phyloP scores from a whole-genome alignment of 1,140 invertebrate species.

The Helicoverpa armigera region DNA sequence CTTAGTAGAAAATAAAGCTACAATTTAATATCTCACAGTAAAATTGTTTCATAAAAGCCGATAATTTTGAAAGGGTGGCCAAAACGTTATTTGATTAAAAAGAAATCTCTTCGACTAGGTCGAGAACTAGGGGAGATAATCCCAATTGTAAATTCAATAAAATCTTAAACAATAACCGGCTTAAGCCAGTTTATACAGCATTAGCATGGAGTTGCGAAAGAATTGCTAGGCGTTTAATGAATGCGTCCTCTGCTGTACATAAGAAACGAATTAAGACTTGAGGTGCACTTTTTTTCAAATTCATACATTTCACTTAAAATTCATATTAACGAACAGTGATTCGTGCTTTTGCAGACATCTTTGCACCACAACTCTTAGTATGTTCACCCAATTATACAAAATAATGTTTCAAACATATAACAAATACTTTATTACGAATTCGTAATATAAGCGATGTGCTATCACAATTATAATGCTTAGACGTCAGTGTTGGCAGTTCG shows the following conservation, averaged over 20 bases:
- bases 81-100: slow-evolving; percentile 59
- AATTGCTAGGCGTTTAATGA: slow-evolving; percentile 11
- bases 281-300: no score
- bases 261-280: no score
- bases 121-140: slow-evolving; percentile 57
- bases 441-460: no score
- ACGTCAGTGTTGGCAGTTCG: no score
- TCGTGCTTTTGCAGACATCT: no score
- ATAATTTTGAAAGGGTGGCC: slow-evolving; percentile 46
- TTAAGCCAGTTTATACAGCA: slow-evolving; percentile 62
- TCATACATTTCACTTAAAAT: no score
- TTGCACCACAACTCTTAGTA: no score
- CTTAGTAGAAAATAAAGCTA: not conserved
- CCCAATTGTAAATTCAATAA: slow-evolving; percentile 68
- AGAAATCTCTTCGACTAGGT: slow-evolving; percentile 43
- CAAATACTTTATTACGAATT: no score
- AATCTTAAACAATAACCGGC: slow-evolving; percentile 68
- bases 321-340: no score
- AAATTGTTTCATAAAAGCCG: slow-evolving; percentile 30
- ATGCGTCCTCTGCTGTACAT: not conserved
- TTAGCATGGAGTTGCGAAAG: slow-evolving; percentile 59
- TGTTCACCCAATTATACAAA: no score
- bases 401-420: no score
- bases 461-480: no score
- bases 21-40: not conserved